Base-by-base conservation (phyloP, 2,113 vertebrate genomes). In the Pandion haliaetus region DNA sequence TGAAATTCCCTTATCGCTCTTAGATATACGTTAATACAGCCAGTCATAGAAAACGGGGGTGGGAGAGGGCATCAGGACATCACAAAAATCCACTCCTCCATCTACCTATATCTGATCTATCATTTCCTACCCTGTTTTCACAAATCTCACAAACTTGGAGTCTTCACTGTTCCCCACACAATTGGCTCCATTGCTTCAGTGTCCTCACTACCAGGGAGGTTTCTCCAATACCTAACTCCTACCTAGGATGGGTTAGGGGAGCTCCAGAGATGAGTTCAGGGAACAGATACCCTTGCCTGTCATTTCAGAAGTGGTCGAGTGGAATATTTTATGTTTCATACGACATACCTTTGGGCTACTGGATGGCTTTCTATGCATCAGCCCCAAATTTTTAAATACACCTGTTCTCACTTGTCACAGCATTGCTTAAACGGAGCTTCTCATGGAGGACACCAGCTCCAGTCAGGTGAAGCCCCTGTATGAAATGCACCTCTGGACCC, bases 231-330 rank as follows among this genome's bases (percentile, higher is more conserved):
- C 17, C 11, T 23, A 62, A 16, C 17, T 58, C 47, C 32, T 70
- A 19, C 23, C 65, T 6, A 0, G 7, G 0, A 3, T 5, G 44
- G 32, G 5, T 54, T 12, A 10, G 19, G 42, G 38, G 32, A 36
- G 38, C 8, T 76, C 44, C 52, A 82, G 91, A 62, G 29, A 17
- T 20, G n/a, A 57, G 32, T 47, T 86, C 54, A 89, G 34, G 34
- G 15, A 10, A 4, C 34, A 63, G 24, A 54, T 20, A 29, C 62
- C 34, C 19, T 71, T 44, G 9, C 5, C 45, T 70, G 44, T 25
- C 25, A 18, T 67, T 95, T 86, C 44, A 77, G 57, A 50, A 74
- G 47, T 8, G 32, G 13, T 11, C 3, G 1, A 67, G 32, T 42
- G 38, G 52, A 67, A 58, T 67, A 54, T 24, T 82, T n/a, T 55